Percentiles rank a stretch among this genome's conserved stretches.
Evolutionary conservation across 1,140 invertebrate genomes (phyloP).

Genomic region (Anoplolepis gracilipes): DNA sequence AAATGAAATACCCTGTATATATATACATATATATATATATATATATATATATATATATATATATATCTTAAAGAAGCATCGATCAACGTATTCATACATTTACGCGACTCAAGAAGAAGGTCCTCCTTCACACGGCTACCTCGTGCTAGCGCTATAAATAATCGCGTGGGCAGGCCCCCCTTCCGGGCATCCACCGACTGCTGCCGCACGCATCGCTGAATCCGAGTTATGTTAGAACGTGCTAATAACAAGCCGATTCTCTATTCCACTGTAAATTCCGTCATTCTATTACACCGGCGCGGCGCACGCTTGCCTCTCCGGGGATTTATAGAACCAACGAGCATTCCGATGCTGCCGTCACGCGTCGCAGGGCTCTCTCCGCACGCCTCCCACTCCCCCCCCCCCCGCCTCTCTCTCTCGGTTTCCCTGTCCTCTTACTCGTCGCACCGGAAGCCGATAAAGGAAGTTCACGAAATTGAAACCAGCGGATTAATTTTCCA

Average conservation of each 20-base stretch:
- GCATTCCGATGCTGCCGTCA: constrained; percentile 57
- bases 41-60: too few species aligned
- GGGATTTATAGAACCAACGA: constrained; percentile 67
- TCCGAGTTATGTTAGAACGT: constrained; percentile 83
- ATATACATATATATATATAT: too few species aligned
- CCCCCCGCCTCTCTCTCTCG: too few species aligned
- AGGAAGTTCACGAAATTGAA: constrained; percentile 46
- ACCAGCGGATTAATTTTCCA: constrained; percentile 35
- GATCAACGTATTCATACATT: background rate
- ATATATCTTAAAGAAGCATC: background rate
- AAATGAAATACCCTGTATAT: too few species aligned
- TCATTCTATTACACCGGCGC: constrained; percentile 77
- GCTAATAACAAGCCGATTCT: constrained; percentile 85
- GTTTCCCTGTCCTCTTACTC: background rate
- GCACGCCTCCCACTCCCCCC: background rate
- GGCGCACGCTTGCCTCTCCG: constrained; percentile 51
- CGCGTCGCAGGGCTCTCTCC: constrained; percentile 8
- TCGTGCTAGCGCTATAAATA: constrained; percentile 67
- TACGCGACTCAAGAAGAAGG: constrained; percentile 28
- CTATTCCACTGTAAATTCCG: constrained; percentile 80
- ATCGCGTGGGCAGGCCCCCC: constrained; percentile 38
- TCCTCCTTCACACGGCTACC: constrained; percentile 50
- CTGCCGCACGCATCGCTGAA: constrained; percentile 80
- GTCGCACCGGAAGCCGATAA: constrained; percentile 48
- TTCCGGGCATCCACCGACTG: constrained; percentile 5